Percentiles rank a stretch among this genome's conserved stretches.
phyloP scores from a whole-genome alignment of 2,113 vertebrate species.

The Ochotona curzoniae region DNA sequence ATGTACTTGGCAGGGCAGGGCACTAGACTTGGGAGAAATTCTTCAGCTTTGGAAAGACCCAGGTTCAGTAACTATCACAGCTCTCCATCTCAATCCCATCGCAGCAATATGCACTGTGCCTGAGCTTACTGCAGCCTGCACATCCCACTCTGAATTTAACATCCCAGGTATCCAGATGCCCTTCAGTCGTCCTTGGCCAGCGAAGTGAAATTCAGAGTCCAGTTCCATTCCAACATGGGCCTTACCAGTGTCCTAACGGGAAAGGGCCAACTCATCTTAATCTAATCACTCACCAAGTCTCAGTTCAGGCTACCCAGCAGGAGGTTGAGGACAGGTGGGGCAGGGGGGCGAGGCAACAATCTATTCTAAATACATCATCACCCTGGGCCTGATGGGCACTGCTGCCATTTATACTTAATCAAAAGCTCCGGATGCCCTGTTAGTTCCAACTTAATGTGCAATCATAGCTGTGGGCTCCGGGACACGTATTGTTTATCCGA shows the following conservation, averaged over 20 bases:
- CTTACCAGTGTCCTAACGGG: background rate
- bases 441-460: background rate
- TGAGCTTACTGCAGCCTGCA: background rate
- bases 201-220: background rate
- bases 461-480: background rate
- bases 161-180: background rate
- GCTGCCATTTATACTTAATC: background rate
- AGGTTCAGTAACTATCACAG: background rate
- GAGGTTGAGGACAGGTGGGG: background rate
- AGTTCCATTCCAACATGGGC: background rate
- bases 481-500: background rate
- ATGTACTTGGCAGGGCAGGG: background rate
- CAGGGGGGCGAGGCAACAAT: background rate
- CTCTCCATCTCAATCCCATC: background rate
- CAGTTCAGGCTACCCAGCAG: background rate
- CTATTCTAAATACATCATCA: background rate
- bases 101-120: too few relatives aligned
- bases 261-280: slow-evolving; percentile 7
- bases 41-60: background rate
- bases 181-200: background rate
- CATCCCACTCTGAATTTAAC: background rate
- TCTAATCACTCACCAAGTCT: background rate
- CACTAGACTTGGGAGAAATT: background rate
- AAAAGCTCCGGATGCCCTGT: fast-evolving
- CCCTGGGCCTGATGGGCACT: background rate